Conservation (phyloP, 1,140 invertebrate genomes). For the Trachymyrmex septentrionalis region DNA sequence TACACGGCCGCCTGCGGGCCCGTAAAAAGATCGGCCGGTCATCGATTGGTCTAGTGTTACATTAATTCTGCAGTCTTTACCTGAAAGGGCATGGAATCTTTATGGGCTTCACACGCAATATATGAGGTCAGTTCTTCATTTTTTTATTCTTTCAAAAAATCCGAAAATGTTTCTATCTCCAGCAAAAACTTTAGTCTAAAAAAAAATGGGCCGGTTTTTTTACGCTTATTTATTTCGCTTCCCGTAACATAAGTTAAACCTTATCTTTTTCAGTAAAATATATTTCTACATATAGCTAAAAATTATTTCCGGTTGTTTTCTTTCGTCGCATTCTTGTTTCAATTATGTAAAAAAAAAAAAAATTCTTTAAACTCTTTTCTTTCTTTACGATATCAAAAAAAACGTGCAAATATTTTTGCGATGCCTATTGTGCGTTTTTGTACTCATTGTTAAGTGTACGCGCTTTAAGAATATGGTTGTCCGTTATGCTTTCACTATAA, state of each 20-base stretch:
- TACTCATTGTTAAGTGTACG: background rate
- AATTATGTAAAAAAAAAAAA: background rate
- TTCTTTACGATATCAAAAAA: conserved; percentile 5
- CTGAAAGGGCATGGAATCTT: background rate
- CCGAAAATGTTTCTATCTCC: background rate
- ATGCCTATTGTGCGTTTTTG: background rate
- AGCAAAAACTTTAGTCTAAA: background rate
- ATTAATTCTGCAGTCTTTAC: background rate
- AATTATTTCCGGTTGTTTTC: background rate
- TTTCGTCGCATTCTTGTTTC: background rate
- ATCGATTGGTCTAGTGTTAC: background rate
- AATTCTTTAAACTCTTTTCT: background rate
- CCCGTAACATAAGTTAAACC: background rate
- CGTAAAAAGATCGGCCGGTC: background rate
- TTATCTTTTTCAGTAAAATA: background rate
- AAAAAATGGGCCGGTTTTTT: background rate
- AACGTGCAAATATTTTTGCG: background rate
- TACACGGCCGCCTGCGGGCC: background rate
- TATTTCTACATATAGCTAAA: background rate
- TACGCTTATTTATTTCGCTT: background rate
- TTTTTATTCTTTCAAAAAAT: background rate
- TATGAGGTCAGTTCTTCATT: background rate
- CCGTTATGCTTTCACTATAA: conserved; percentile 12
- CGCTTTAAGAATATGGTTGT: background rate
- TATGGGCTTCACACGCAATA: background rate